These are phyloP conservation scores for Volucella bombylans DNA, from an alignment of 2,888 invertebrate genomes.

Conservation along the genomic window DNA sequence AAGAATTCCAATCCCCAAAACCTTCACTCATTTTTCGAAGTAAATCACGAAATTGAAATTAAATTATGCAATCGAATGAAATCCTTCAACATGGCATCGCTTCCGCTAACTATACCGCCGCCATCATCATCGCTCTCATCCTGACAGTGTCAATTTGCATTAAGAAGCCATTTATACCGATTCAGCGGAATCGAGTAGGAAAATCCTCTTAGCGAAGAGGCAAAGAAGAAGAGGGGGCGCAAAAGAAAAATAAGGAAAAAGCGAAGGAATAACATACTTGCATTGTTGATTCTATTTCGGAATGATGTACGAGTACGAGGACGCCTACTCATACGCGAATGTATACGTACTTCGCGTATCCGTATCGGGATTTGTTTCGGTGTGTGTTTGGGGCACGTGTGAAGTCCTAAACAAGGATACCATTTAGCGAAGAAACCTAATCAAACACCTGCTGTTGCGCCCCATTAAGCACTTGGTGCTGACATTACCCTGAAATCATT, in stretches of 20 bases:
- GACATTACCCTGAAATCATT: conserved; percentile 26
- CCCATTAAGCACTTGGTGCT: too few species aligned
- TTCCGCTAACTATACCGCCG: too few species aligned
- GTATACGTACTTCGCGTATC: too few species aligned
- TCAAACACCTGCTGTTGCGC: too few species aligned
- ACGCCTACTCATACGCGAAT: too few species aligned
- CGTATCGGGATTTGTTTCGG: conserved; percentile 22
- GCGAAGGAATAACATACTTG: neutral
- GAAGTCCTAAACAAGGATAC: too few species aligned
- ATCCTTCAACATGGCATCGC: conserved; percentile 31
- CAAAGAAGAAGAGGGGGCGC: neutral
- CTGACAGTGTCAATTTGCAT: conserved; percentile 42
- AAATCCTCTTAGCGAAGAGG: conserved; percentile 25
- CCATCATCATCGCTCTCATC: neutral
- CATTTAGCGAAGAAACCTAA: too few species aligned
- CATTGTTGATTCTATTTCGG: conserved; percentile 24
- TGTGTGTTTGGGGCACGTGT: conserved; percentile 12
- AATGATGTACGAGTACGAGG: neutral
- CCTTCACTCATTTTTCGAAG: neutral
- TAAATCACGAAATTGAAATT: conserved; percentile 36
- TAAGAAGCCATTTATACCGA: conserved; percentile 41
- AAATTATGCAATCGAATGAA: conserved; percentile 47
- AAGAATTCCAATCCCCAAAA: neutral
- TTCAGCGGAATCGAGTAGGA: conserved; percentile 28
- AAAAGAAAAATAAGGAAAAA: neutral